These are phyloP conservation scores for Hofmannophila pseudospretella DNA, from an alignment of 2,888 invertebrate species.

Conservation along the genomic window DNA sequence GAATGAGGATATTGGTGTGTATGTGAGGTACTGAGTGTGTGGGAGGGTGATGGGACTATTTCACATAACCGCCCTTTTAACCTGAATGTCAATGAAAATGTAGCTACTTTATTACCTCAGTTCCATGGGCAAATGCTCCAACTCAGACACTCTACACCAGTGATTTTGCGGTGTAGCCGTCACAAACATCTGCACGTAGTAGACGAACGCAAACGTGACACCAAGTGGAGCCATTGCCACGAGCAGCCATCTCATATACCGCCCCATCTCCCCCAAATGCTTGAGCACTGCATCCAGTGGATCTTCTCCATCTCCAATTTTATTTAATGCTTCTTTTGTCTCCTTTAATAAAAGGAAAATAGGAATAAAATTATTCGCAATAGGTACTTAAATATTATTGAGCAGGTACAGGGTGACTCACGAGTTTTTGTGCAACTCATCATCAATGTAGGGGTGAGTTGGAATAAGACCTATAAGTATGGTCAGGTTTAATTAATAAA, in stretches of 20 bases:
- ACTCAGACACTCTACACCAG: constrained; percentile 58
- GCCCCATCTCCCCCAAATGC: constrained; percentile 55
- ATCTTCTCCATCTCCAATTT: constrained; percentile 25
- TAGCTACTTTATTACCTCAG: too few species aligned
- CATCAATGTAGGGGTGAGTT: too few species aligned
- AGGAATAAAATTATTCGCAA: not conserved
- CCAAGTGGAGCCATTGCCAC: constrained; percentile 57
- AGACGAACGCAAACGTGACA: constrained; percentile 54
- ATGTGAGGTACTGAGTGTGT: too few species aligned
- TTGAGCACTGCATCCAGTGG: constrained; percentile 45
- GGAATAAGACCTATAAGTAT: too few species aligned
- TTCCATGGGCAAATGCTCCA: constrained; percentile 42
- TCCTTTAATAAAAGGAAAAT: not conserved
- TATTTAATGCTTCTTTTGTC: not conserved
- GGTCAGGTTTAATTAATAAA: too few species aligned
- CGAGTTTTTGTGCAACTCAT: too few species aligned
- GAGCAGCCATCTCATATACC: constrained; percentile 57
- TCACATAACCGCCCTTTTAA: too few species aligned
- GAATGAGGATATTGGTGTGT: too few species aligned
- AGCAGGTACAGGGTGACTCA: too few species aligned
- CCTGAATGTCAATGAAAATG: too few species aligned
- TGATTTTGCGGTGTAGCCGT: constrained; percentile 55
- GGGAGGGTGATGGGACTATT: too few species aligned
- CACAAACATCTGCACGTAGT: constrained; percentile 65
- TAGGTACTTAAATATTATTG: too few species aligned